Evolutionary conservation across 2,888 invertebrate genomes (phyloP).

Genomic region (Metalampra italica): DNA sequence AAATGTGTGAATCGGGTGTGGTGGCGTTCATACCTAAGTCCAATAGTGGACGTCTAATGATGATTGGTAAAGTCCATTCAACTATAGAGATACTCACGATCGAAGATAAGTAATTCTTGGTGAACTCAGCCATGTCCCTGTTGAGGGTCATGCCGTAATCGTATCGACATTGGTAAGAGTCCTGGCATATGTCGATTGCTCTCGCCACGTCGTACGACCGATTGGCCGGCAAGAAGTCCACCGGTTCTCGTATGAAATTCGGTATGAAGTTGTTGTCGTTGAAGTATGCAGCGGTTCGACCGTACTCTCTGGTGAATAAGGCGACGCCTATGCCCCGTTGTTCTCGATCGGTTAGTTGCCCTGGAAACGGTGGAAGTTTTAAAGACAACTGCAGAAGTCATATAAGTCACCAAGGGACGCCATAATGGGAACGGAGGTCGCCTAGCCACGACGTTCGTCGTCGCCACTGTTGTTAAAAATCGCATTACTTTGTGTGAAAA

Average conservation of each 20-base stretch:
- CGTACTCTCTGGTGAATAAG: slow-evolving; percentile 88
- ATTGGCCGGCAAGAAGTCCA: slow-evolving; percentile 86
- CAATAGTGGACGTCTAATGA: too few species aligned
- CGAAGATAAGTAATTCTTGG: slow-evolving; percentile 88
- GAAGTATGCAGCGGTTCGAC: slow-evolving; percentile 88
- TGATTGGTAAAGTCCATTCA: too few species aligned
- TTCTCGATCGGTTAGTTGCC: slow-evolving; percentile 90
- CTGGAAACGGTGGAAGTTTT: slow-evolving; percentile 41
- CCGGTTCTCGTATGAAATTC: slow-evolving; percentile 83
- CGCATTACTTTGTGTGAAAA: too few species aligned
- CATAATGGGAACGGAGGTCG: too few species aligned
- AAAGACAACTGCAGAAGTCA: neutral
- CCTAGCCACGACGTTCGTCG: too few species aligned
- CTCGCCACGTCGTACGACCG: slow-evolving; percentile 80
- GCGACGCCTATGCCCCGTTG: slow-evolving; percentile 85
- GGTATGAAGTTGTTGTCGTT: slow-evolving; percentile 88
- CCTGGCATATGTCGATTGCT: slow-evolving; percentile 86
- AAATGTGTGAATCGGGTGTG: too few species aligned
- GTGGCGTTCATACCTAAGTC: too few species aligned
- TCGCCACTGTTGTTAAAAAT: too few species aligned
- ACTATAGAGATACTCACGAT: slow-evolving; percentile 52
- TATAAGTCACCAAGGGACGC: neutral
- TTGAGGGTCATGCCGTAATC: slow-evolving; percentile 93
- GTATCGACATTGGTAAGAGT: slow-evolving; percentile 91
- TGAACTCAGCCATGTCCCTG: slow-evolving; percentile 91